These are phyloP conservation scores for Dryococelus australis DNA, from an alignment of 2,888 invertebrate genomes.

Conservation along the genomic window DNA sequence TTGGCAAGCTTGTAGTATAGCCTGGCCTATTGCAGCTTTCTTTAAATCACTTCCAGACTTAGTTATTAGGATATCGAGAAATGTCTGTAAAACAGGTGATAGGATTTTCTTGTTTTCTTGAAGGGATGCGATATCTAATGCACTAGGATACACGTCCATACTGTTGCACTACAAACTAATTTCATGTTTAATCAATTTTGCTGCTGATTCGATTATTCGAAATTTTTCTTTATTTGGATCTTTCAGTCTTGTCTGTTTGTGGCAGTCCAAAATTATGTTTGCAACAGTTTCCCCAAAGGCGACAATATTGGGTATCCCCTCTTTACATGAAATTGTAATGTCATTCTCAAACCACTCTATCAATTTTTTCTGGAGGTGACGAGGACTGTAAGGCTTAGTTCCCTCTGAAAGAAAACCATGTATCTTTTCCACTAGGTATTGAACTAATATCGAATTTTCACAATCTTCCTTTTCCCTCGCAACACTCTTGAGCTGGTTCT, in stretches of 20 bases:
- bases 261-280: conserved; percentile 17
- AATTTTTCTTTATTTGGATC: conserved; percentile 21
- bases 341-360: conserved; percentile 2
- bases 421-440: neutral
- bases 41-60: conserved; percentile 12
- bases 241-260: conserved; percentile 17
- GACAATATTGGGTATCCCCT: neutral
- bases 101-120: too few relatives aligned
- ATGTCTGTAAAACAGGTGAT: neutral
- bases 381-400: conserved; percentile 17
- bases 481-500: too few relatives aligned
- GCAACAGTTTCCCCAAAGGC: conserved; percentile 18
- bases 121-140: conserved; percentile 16
- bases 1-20: conserved; percentile 11
- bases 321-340: conserved; percentile 16
- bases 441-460: neutral
- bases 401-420: neutral
- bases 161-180: conserved; percentile 7
- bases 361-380: conserved; percentile 26
- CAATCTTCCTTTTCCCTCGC: neutral
- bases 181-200: conserved; percentile 18
- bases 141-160: conserved; percentile 23
- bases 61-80: neutral
- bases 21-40: conserved; percentile 4
- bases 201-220: conserved; percentile 20